Evolutionary conservation across 2,797 vertebrate species (phyloP).

Genomic region (Eremophila alpestris): DNA sequence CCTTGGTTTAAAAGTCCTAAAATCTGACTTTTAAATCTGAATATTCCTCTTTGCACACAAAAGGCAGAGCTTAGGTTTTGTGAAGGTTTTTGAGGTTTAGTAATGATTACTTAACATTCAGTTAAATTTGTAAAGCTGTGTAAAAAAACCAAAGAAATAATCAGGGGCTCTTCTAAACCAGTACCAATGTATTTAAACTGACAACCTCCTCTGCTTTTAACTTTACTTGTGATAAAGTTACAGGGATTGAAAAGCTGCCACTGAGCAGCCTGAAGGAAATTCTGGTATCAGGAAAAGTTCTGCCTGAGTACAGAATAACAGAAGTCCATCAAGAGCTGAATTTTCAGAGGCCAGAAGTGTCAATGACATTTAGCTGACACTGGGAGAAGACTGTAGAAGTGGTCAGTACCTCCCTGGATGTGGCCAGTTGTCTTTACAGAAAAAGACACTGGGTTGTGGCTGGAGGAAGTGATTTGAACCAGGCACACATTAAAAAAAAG

Average conservation of each 20-base stretch:
- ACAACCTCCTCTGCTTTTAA: not conserved
- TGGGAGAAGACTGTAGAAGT: rapidly evolving
- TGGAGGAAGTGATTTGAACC: not conserved
- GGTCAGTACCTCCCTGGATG: not conserved
- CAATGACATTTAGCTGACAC: not conserved
- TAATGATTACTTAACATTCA: not conserved
- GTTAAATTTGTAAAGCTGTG: not conserved
- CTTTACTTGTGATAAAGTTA: not conserved
- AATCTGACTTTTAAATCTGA: not conserved
- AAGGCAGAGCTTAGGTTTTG: not conserved
- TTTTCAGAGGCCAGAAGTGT: not conserved
- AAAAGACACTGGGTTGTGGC: not conserved
- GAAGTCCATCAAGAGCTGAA: not conserved
- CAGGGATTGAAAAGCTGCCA: not conserved
- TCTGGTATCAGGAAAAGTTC: not conserved
- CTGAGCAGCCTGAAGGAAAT: not conserved
- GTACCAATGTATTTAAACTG: not conserved
- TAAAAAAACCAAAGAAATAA: not conserved
- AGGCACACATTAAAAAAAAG: not conserved
- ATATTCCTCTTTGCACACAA: not conserved
- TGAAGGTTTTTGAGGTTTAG: not conserved
- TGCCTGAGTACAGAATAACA: not conserved
- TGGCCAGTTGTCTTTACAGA: not conserved
- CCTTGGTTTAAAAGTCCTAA: not conserved
- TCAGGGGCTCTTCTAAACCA: not conserved